A percentile compares a stretch with the other conserved stretches of the same genome.
phyloP scores from a whole-genome alignment of 2,888 invertebrate species.

The Xanthorhoe designata region DNA sequence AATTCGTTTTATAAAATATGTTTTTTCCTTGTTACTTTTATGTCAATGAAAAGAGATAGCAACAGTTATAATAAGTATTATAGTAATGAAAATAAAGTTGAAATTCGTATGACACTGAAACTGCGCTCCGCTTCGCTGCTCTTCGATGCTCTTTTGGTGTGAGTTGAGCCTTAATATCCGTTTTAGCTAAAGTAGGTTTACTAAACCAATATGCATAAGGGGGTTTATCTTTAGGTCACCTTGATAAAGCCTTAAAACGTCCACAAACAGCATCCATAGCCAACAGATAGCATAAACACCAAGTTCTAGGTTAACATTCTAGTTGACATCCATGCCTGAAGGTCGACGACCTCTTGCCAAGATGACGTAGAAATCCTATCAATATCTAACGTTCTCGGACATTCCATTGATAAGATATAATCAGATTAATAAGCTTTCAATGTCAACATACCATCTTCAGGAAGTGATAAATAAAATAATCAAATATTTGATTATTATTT shows the following conservation, averaged over 20 bases:
- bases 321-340: constrained; percentile 43
- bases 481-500: neutral
- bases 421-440: neutral
- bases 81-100: too few species aligned
- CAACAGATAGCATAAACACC: constrained; percentile 37
- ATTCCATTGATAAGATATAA: constrained; percentile 19
- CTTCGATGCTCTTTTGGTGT: too few species aligned
- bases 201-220: too few species aligned
- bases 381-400: constrained; percentile 22
- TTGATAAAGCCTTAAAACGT: constrained; percentile 17
- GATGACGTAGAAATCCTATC: constrained; percentile 34
- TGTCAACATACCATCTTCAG: neutral
- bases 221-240: constrained; percentile 7
- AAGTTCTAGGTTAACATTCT: constrained; percentile 55
- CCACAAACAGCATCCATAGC: constrained; percentile 19
- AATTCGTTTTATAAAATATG: too few species aligned
- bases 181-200: too few species aligned
- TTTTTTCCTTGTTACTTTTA: too few species aligned
- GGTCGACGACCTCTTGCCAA: constrained; percentile 40
- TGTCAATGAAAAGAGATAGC: too few species aligned
- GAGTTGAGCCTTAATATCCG: too few species aligned
- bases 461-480: neutral
- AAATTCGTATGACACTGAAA: too few species aligned
- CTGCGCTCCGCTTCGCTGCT: too few species aligned
- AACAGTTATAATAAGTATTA: too few species aligned